Conservation (phyloP, 2,888 invertebrate species). For the Drosophila diplacantha region DNA sequence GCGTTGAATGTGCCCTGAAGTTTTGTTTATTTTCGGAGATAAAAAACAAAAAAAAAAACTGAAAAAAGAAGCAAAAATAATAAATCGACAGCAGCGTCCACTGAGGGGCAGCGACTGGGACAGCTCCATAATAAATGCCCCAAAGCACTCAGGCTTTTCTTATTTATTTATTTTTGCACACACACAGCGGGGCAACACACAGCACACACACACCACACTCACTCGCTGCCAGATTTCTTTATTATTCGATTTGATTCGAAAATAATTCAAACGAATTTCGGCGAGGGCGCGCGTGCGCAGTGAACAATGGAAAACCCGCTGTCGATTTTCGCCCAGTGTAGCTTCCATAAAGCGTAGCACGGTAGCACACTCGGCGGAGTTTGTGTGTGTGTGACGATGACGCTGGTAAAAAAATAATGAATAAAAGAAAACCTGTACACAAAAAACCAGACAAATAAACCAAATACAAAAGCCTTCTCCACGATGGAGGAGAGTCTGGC, state of each 20-base stretch:
- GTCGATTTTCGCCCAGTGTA: conserved; percentile 58
- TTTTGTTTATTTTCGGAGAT: conserved; percentile 56
- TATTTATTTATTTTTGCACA: conserved; percentile 45
- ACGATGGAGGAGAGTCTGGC: conserved; percentile 18
- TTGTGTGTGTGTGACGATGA: conserved; percentile 58
- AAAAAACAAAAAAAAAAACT: conserved; percentile 31
- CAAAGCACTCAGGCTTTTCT: conserved; percentile 50
- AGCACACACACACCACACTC: conserved; percentile 1
- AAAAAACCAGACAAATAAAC: conserved; percentile 55
- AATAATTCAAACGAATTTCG: conserved; percentile 42
- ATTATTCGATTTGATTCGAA: conserved; percentile 42
- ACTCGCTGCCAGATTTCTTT: conserved; percentile 33
- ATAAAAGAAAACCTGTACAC: conserved; percentile 72
- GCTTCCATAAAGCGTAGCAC: conserved; percentile 73
- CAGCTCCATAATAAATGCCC: conserved; percentile 48
- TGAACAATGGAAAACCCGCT: conserved; percentile 23
- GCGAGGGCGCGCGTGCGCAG: conserved; percentile 40
- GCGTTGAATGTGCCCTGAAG: conserved; percentile 38
- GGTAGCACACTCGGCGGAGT: conserved; percentile 63
- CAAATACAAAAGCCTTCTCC: conserved; percentile 62
- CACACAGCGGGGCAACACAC: conserved; percentile 9
- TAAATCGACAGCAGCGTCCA: conserved; percentile 35
- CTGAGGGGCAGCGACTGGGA: conserved; percentile 33
- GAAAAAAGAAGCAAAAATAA: conserved; percentile 31
- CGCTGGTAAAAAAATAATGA: conserved; percentile 70